A percentile compares a stretch with the other conserved stretches of the same genome.
Evolutionary conservation across 2,888 invertebrate species (phyloP).

Genomic region (Chouioia cunea): DNA sequence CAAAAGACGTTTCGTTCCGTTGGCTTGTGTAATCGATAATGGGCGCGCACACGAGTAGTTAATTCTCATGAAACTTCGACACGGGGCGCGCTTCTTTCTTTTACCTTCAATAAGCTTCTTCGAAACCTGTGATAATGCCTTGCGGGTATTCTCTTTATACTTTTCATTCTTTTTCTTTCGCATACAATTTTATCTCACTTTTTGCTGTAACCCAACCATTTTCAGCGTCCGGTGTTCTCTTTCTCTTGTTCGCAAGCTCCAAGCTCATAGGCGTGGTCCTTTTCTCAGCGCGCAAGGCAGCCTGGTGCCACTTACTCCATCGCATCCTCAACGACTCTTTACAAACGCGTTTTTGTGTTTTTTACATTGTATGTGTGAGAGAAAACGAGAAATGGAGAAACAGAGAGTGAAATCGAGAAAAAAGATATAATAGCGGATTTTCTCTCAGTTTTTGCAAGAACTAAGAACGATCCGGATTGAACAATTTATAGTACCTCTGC

Average conservation of each 20-base stretch:
- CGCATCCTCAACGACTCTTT: not conserved
- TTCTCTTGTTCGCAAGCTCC: not conserved
- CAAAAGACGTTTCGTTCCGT: no score
- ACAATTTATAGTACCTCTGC: no score
- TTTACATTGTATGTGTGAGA: no score
- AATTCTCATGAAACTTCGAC: not conserved
- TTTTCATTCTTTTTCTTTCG: not conserved
- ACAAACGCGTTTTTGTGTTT: not conserved
- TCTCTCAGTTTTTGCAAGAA: no score
- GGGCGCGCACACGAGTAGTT: not conserved
- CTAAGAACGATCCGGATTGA: no score
- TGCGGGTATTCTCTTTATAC: not conserved
- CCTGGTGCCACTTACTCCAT: no score
- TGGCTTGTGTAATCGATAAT: no score
- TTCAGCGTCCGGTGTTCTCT: no score
- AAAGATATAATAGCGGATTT: no score
- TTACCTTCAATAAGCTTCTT: not conserved
- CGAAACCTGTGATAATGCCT: not conserved
- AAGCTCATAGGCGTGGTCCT: slow-evolving; percentile 42
- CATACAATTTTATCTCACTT: not conserved
- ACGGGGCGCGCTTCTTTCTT: not conserved
- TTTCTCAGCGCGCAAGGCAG: not conserved
- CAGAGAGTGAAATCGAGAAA: no score
- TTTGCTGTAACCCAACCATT: no score
- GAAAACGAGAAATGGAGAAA: no score